Evolutionary conservation across 2,888 invertebrate genomes (phyloP), one percentile per base, ranked within the genome.

Genomic region (Campopleginae sp.): DNA sequence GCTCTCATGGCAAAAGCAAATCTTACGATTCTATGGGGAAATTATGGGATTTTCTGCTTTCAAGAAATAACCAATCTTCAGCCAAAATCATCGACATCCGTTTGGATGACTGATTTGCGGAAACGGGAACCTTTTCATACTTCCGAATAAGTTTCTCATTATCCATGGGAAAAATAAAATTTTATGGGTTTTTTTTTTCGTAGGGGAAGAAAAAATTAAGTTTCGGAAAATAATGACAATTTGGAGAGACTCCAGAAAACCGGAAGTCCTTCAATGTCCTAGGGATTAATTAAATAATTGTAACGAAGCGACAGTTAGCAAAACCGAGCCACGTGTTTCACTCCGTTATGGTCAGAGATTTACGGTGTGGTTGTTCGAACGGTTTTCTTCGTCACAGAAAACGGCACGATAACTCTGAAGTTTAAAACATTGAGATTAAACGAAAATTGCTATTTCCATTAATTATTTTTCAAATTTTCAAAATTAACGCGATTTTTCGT

Each of bases 331-430:
- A 86, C 85, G 83, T 86, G 83, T 72, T 75, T 84, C 80, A 81
- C 85, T 87, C 87, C 83, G 87, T 88, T 87, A 88, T 0, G 1
- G 82, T 68, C 80, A 80, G 63, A 80, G 80, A 88, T 88, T 88
- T 88, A 88, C 87, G 79, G 82, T 77, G 54, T 71, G 74, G 81
- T 87, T 88, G 83, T 72, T 80, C 19, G 27, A 27, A 14, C 75
- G 63, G 51, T 66, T 27, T 75, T 17, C 61, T 42, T 19, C 42
- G 38, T 27, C 33, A 27, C 46, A 27, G 63, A 66, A 38, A 75
- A 23, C 51, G n/a, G n/a, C n/a, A n/a, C n/a, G n/a, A n/a, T n/a
- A n/a, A n/a, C n/a, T n/a, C n/a, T n/a, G n/a, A n/a, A n/a, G n/a
- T n/a, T n/a, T n/a, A n/a, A n/a, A n/a, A n/a, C n/a, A n/a, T n/a